A percentile compares a stretch with the other conserved stretches of the same genome.
Conservation (phyloP, 2,113 vertebrate genomes). For the Scartelaos histophorus region DNA sequence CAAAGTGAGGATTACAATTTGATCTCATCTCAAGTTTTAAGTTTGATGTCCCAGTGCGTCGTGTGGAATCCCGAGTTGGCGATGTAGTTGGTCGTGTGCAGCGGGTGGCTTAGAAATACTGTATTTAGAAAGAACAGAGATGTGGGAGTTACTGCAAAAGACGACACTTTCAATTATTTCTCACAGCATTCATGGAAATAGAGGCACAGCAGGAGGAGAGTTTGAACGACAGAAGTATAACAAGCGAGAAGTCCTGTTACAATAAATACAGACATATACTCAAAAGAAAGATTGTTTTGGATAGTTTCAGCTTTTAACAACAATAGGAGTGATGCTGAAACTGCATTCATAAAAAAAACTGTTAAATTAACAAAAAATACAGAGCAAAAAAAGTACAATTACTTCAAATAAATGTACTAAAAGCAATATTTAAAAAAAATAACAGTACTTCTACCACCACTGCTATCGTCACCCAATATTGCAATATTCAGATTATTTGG, state of each 20-base stretch:
- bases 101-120: conserved; percentile 63
- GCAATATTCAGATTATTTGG: too few species aligned
- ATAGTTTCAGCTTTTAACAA: not conserved
- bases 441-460: too few species aligned
- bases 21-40: conserved; percentile 61
- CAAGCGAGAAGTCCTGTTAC: conserved; percentile 67
- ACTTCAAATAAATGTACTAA: not conserved
- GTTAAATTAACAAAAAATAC: not conserved
- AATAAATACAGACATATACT: conserved; percentile 46
- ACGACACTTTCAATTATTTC: conserved; percentile 76
- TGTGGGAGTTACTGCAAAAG: conserved; percentile 63
- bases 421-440: not conserved
- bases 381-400: not conserved
- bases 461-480: too few species aligned
- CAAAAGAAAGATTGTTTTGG: not conserved
- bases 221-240: conserved; percentile 69
- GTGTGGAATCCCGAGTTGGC: conserved; percentile 54
- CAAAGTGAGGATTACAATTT: conserved; percentile 42
- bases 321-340: conserved; percentile 20
- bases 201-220: conserved; percentile 67
- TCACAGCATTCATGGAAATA: conserved; percentile 75
- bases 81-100: conserved; percentile 42
- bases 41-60: conserved; percentile 51
- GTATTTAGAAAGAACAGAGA: conserved; percentile 72
- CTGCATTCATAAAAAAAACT: not conserved